Evolutionary conservation across 2,113 vertebrate genomes (phyloP), one percentile per base, ranked within the genome.

Genomic region (Shinisaurus crocodilurus): DNA sequence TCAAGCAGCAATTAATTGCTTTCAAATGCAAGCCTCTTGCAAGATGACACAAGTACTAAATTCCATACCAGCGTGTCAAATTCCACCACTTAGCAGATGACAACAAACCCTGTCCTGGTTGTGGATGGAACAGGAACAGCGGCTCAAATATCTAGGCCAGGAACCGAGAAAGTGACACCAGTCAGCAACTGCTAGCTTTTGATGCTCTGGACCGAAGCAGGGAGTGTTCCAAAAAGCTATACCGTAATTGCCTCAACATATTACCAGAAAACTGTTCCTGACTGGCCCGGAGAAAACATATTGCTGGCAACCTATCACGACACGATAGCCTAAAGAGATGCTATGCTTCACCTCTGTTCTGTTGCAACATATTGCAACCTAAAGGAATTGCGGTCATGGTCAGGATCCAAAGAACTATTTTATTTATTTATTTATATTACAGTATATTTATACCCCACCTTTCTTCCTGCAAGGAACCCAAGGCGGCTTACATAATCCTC

Each of bases 41-140:
- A 63, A 81, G 76, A 43, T 70, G n/a, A n/a, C 50, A 34, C 3
- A n/a, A 77, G 74, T 29, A 13, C 74, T 85, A 85, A 89, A 77
- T 89, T 76, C 74, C 74, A 40, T 29, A 69, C 4, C 89, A 57
- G 45, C 69, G 75, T 69, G 65, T 90, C 84, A 69, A 43, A 70
- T 90, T 90, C 82, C 75, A 79, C 83, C 63, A 70, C 74, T 85
- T 70, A 90, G 60, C 74, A 85, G 74, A 90, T 85, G 60, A 85
- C 74, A 90, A 85, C 74, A 90, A 85, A 54, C 63, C 27, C 60
- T 69, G 83, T 69, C 75, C n/a, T n/a, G 10, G 9, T 43, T 86
- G 74, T 69, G 20, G 45, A 80, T 80, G 89, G 70, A 86, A 80
- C 23, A 6, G 87, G 54, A 86, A 80, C 29, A 86, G 37, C 25